Conservation (phyloP, 2,113 vertebrate genomes). For the Vidua macroura region DNA sequence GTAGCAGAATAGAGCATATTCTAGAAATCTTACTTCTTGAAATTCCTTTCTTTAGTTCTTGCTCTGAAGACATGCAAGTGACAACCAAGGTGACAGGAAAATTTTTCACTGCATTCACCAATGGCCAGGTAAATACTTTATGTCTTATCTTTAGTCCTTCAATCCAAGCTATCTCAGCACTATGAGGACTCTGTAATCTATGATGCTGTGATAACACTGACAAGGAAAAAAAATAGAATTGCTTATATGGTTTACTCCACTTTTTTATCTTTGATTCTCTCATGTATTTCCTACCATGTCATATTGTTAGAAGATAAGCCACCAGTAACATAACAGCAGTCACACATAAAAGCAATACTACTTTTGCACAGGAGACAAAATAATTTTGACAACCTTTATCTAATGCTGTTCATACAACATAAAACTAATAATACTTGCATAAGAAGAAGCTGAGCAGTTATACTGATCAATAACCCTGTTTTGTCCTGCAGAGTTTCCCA, state of each 20-base stretch:
- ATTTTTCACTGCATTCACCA: neutral
- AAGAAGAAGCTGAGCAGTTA: neutral
- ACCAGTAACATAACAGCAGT: neutral
- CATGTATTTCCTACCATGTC: neutral
- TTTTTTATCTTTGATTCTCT: neutral
- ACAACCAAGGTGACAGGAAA: neutral
- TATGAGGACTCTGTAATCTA: neutral
- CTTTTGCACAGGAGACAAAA: neutral
- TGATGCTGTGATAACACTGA: neutral
- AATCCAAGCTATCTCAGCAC: neutral
- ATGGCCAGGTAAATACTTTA: neutral
- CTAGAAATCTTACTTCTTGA: neutral
- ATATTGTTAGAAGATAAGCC: neutral
- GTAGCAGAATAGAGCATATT: neutral
- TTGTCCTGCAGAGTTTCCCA: neutral
- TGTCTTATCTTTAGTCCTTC: neutral
- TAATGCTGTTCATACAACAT: neutral
- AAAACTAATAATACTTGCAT: neutral
- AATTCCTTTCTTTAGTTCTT: neutral
- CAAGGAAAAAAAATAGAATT: neutral
- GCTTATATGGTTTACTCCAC: neutral
- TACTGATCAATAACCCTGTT: neutral
- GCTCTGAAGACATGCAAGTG: neutral
- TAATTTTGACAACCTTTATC: neutral
- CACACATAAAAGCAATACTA: neutral